Conservation (phyloP, 2,113 vertebrate genomes). For the Brachyhypopomus gauderio region DNA sequence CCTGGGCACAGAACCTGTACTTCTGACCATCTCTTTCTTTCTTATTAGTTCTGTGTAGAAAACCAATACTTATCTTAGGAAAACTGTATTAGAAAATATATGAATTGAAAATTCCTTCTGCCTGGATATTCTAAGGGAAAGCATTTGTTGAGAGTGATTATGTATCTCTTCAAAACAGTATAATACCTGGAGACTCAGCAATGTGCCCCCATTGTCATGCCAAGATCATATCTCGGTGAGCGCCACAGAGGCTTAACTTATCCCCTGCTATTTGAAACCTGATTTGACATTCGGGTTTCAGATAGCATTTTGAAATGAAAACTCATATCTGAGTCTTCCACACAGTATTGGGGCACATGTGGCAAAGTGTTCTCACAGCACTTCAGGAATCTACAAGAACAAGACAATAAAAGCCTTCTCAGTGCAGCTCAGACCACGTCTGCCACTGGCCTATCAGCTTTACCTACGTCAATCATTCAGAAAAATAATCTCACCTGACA, state of each 20-base stretch:
- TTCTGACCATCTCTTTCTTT: background rate
- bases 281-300: constrained; percentile 7
- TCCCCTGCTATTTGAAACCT: constrained; percentile 27
- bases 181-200: background rate
- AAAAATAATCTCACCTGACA: background rate
- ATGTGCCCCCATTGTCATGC: constrained; percentile 19
- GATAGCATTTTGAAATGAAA: constrained; percentile 22
- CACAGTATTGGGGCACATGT: constrained; percentile 3
- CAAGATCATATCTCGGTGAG: constrained; percentile 30
- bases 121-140: background rate
- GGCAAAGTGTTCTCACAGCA: background rate
- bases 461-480: background rate
- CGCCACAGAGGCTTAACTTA: constrained; percentile 12
- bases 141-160: background rate
- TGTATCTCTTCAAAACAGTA: background rate
- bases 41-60: constrained; percentile 3
- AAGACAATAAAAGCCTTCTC: background rate
- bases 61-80: background rate
- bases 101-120: background rate
- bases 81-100: background rate
- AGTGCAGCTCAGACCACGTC: background rate
- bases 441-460: background rate
- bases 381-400: constrained; percentile 16
- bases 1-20: background rate
- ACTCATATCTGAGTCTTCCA: background rate